Base-by-base conservation (phyloP, 2,113 vertebrate species). In the Pteropus alecto region DNA sequence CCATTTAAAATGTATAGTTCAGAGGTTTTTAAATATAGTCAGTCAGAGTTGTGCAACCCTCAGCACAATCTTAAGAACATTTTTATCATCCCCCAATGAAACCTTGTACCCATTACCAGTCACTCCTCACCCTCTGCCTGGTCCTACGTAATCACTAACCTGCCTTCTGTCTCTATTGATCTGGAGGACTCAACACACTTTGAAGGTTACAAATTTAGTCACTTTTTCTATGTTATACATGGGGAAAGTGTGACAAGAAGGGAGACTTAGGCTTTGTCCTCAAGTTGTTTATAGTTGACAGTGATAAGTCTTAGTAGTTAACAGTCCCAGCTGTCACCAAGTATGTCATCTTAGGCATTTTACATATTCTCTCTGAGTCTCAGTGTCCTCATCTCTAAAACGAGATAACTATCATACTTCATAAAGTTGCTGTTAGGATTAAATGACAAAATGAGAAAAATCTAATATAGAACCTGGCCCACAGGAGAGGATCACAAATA, bases 311-410 rank as follows among this genome's bases (percentile, higher is more conserved):
- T 33, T 56, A 3, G 19, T 41, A 60, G 54, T 76, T 60, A 60
- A 81, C 43, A 76, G 78, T 89, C 19, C 41, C 48, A 79, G 30
- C 74, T 92, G 46, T 58, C 61, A 65, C 11, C 74, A 68, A 71
- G 51, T 74, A 51, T 54, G 56, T 73, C 56, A 96, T n/a, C 12
- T 38, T 48, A 81, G 41, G 15, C 28, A 21, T 33, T 48, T 73
- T 51, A 82, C 33, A 73, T 60, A 70, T 48, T 61, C 33, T 83
- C 61, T 85, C 48, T 46, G 35, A 92, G 68, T 51, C 58, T 88
- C 83, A 68, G 41, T 79, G 94, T 95, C 77, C 61, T 95, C 35
- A 87, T 84, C 38, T 93, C n/a, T 92, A 83, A 86, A 91, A 54
- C n/a, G 24, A 61, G 68, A 7, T 67, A 82, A 46, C 43, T 71